A percentile compares a stretch with the other conserved stretches of the same genome.
Conservation (phyloP, 2,113 vertebrate genomes). For the Petromus typicus region DNA sequence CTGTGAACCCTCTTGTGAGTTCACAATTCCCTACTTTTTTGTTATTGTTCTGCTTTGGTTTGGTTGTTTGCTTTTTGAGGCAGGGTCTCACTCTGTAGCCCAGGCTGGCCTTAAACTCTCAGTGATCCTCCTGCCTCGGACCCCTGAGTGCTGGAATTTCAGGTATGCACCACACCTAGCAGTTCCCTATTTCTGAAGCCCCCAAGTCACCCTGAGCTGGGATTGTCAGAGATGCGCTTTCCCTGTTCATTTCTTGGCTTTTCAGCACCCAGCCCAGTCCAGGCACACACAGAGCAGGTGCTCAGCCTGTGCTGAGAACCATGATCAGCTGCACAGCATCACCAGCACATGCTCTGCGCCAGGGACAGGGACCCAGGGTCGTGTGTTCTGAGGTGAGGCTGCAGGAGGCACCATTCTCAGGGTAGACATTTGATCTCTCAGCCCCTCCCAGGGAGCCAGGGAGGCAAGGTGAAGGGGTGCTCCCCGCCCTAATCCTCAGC, state of each 20-base stretch:
- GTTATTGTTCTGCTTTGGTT: too few species aligned
- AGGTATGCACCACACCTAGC: too few species aligned
- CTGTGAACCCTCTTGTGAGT: background rate
- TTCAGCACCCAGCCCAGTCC: background rate
- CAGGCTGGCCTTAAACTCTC: too few species aligned
- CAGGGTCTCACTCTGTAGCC: too few species aligned
- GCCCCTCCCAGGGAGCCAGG: background rate
- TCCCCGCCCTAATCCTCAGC: constrained; percentile 60
- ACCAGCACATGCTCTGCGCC: background rate
- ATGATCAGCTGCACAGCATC: background rate
- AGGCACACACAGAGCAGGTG: background rate
- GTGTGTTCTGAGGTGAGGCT: background rate
- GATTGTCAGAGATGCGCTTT: background rate
- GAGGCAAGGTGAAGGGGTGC: background rate
- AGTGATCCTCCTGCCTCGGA: too few species aligned
- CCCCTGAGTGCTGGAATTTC: too few species aligned
- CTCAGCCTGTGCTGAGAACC: background rate
- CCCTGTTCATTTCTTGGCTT: background rate
- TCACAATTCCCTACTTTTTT: constrained; percentile 5
- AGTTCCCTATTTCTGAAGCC: constrained; percentile 6
- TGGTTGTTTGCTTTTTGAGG: too few species aligned
- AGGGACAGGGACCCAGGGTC: too few species aligned
- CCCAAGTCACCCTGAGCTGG: background rate
- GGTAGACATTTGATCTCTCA: constrained; percentile 68
- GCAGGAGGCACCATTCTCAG: background rate